Evolutionary conservation across 2,888 invertebrate genomes (phyloP).

Genomic region (Chorisops tibialis): DNA sequence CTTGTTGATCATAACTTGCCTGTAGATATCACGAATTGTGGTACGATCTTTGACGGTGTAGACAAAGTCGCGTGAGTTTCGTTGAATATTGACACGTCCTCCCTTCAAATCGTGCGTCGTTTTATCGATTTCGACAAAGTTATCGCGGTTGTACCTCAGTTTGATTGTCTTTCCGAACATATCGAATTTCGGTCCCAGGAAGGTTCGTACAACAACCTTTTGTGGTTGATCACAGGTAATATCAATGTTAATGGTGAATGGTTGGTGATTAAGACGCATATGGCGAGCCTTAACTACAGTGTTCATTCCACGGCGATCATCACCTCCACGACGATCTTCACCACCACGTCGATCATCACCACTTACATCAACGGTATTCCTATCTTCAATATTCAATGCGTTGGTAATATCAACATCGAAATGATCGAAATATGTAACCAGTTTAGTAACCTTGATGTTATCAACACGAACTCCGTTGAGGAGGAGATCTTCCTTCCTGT

Average conservation of each 20-base stretch:
- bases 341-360: not conserved
- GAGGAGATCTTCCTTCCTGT: conserved; percentile 61
- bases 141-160: conserved; percentile 56
- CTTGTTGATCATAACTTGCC: conserved; percentile 53
- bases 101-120: conserved; percentile 51
- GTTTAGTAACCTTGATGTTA: conserved; percentile 62
- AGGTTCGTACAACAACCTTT: conserved; percentile 62
- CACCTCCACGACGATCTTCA: too few species aligned
- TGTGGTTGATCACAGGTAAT: conserved; percentile 59
- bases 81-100: conserved; percentile 38
- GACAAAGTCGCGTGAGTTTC: conserved; percentile 43
- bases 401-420: conserved; percentile 61
- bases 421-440: conserved; percentile 68
- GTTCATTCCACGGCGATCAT: not conserved
- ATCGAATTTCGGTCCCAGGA: conserved; percentile 69
- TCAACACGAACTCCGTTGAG: conserved; percentile 62
- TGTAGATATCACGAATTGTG: conserved; percentile 51
- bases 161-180: conserved; percentile 50
- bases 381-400: conserved; percentile 37
- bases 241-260: conserved; percentile 61
- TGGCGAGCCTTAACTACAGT: conserved; percentile 57
- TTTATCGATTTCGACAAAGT: conserved; percentile 61
- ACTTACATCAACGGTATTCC: not conserved
- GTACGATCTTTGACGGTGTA: conserved; percentile 59
- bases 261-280: conserved; percentile 67